Evolutionary conservation across 2,797 vertebrate genomes (phyloP), one percentile per base, ranked within the genome.

Genomic region (Esox lucius): DNA sequence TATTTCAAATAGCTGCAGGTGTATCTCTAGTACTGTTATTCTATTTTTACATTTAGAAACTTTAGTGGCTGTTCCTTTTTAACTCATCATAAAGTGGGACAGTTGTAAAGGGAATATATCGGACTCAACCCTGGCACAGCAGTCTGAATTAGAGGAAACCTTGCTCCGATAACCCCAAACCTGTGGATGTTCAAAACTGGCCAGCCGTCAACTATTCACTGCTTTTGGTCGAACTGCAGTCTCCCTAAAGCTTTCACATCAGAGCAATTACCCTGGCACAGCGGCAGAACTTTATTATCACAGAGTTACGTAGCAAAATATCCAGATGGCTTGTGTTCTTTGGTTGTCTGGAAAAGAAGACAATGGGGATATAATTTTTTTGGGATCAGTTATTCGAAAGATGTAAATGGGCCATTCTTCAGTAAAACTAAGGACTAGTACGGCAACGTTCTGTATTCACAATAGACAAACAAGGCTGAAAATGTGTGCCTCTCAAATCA

Each of bases 151-250:
- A 42, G 42, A 35, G 31, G 42, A 69, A 28, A 66, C 33, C 64
- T 66, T 66, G 15, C 28, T 31, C 17, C 4, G 19, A 71, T 22
- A 35, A 19, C 51, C 53, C 51, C 81, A 83, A 77, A 80, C 76
- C 73, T 77, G 70, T 26, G 72, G 84, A 84, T 79, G 73, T 83
- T 87, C 84, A 72, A 61, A 74, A 75, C 67, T 80, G 85, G 87
- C 74, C 49, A 70, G 69, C 81, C 59, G 66, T 68, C 39, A 26
- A 56, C 82, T 65, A 49, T 15, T 75, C 19, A 17, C 13, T 28
- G 19, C n/a, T 51, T 31, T 31, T 66, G 61, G 79, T 68, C 8
- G 64, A 76, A 68, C 78, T 56, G 76, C 77, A 64, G 70, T 70
- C 19, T 72, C 73, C 42, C 75, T 71, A 62, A 65, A 66, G 62